These are phyloP conservation scores for Phania funesta DNA, from an alignment of 2,888 invertebrate species.

Conservation along the genomic window DNA sequence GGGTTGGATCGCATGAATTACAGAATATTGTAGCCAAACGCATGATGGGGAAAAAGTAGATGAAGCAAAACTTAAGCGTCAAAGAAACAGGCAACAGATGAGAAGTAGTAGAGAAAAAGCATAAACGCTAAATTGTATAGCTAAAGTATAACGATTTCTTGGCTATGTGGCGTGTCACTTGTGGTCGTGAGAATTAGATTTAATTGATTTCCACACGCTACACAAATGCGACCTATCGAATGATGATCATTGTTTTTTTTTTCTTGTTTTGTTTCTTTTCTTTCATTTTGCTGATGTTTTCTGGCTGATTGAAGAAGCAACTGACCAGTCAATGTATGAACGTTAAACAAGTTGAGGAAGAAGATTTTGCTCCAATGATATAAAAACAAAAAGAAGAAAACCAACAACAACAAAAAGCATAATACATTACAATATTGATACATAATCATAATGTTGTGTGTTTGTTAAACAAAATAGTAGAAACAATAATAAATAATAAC, in stretches of 20 bases:
- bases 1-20: conserved; percentile 63
- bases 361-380: conserved; percentile 56
- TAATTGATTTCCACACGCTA: conserved; percentile 80
- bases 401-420: conserved; percentile 30
- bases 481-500: conserved; percentile 26
- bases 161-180: conserved; percentile 71
- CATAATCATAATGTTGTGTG: conserved; percentile 50
- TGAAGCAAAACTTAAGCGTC: conserved; percentile 8
- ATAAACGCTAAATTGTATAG: conserved; percentile 57
- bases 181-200: conserved; percentile 79
- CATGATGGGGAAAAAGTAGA: conserved; percentile 45
- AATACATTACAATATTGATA: conserved; percentile 17
- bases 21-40: conserved; percentile 60
- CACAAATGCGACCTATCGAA: conserved; percentile 68
- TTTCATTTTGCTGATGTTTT: conserved; percentile 19
- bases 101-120: conserved; percentile 27
- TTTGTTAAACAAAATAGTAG: conserved; percentile 12
- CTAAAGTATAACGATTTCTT: conserved; percentile 67
- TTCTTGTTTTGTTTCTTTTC: background rate
- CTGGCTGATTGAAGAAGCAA: conserved; percentile 48
- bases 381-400: conserved; percentile 15
- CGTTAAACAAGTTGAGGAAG: conserved; percentile 50
- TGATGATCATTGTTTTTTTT: conserved; percentile 53
- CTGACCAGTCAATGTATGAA: conserved; percentile 18
- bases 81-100: conserved; percentile 29